phyloP scores from a whole-genome alignment of 2,797 vertebrate genomes.

The Sphenopsis melanotis region DNA sequence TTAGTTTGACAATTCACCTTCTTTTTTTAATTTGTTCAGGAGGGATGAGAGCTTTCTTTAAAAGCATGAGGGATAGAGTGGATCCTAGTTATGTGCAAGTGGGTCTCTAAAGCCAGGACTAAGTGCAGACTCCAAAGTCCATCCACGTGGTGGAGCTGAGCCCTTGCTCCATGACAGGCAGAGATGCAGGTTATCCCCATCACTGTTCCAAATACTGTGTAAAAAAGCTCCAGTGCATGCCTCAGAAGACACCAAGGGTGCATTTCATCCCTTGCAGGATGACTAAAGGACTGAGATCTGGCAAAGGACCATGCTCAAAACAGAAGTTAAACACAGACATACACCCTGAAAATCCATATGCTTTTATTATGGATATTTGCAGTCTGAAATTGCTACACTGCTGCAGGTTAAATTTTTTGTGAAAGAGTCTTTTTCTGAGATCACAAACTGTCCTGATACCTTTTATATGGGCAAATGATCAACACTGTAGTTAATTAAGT shows the following conservation, averaged over 20 bases:
- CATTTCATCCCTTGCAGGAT: neutral
- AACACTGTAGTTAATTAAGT: neutral
- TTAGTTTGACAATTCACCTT: neutral
- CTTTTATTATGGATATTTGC: neutral
- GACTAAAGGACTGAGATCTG: neutral
- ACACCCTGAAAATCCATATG: neutral
- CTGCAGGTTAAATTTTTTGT: neutral
- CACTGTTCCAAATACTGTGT: neutral
- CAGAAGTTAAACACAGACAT: neutral
- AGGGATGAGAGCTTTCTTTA: neutral
- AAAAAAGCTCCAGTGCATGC: rapidly evolving
- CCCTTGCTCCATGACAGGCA: neutral
- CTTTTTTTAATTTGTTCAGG: neutral
- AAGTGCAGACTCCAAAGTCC: neutral
- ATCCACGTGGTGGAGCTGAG: neutral
- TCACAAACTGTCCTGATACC: neutral
- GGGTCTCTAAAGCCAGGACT: neutral
- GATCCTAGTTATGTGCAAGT: neutral
- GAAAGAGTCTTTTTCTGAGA: neutral
- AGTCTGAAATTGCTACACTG: neutral
- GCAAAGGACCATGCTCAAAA: rapidly evolving
- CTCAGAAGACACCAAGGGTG: neutral
- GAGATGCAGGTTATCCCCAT: no score
- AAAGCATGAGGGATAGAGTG: neutral
- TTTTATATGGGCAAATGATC: neutral